Conservation (phyloP, 2,888 invertebrate genomes). For the Lampropteryx suffumata region DNA sequence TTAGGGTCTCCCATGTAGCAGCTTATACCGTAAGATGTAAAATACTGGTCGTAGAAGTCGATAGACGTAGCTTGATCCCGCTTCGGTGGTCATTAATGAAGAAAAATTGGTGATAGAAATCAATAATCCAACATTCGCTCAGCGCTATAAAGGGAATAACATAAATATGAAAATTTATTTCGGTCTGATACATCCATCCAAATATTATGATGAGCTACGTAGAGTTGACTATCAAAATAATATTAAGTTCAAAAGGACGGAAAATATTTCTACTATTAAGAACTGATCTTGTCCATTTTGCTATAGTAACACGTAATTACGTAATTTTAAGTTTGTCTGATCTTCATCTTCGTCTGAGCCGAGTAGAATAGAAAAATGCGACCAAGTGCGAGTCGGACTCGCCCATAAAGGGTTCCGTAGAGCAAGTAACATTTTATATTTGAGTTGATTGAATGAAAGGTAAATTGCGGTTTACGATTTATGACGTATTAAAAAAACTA, state of each 20-base stretch:
- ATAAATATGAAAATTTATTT: constrained; percentile 59
- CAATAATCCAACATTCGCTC: constrained; percentile 54
- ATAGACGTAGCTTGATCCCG: constrained; percentile 36
- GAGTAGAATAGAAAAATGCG: no score
- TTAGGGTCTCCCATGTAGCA: constrained; percentile 20
- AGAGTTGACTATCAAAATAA: not conserved
- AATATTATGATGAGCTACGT: constrained; percentile 44
- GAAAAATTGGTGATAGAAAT: constrained; percentile 56
- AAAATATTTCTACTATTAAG: not conserved
- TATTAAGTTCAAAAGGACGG: constrained; percentile 1
- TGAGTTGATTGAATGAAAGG: no score
- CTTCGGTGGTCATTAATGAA: constrained; percentile 52
- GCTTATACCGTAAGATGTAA: constrained; percentile 32
- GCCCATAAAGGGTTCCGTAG: no score
- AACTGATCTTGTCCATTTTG: no score
- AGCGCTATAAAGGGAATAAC: constrained; percentile 48
- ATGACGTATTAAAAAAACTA: no score
- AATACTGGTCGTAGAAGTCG: constrained; percentile 44
- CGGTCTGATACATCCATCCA: constrained; percentile 52
- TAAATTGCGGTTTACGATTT: no score
- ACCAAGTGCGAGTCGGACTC: no score
- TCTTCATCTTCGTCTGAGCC: no score
- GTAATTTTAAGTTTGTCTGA: no score
- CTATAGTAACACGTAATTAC: no score
- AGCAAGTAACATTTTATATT: no score